Evolutionary conservation across 1,140 invertebrate genomes (phyloP), one percentile per base, ranked within the genome.

Genomic region (Tachypleus tridentatus): DNA sequence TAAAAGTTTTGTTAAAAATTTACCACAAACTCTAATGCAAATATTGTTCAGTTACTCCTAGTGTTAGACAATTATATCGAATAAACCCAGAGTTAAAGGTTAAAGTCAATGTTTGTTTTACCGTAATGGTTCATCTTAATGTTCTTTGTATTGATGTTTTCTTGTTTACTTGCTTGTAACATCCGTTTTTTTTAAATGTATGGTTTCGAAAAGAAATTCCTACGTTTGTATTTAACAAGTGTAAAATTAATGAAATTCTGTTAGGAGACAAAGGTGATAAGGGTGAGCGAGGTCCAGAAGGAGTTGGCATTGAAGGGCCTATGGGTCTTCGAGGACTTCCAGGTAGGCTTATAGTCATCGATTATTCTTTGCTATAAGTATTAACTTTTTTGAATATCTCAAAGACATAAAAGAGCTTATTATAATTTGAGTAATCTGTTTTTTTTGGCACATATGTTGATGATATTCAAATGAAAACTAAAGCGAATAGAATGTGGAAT

Each of bases 201-300:
- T 60, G 29, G 58, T 47, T 47, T 9, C 8, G 11, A 60, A 60
- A 60, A 47, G 8, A 8, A 9, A 8, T 60, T 60, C 10, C 58
- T 8, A 8, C 11, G 58, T 7, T 50, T 8, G 10, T 60, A 51
- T 50, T 61, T 10, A 49, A 53, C 11, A 62, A 51, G 8, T 8
- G 10, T 48, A 60, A 60, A 50, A 10, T 47, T 8, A 50, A 7
- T 48, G 7, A 60, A 60, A 47, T 50, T 8, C 58, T 60, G 11
- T 0, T n/a, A 58, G 71, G 71, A 1, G 82, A 84, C 70, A 80
- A 82, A 67, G 87, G 87, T 2, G 86, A 87, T 61, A 86, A 85
- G 71, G 87, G 87, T 0, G 86, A 88, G 4, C 74, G 82, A 74
- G 87, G 87, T 3, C 74, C 76, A 0, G 82, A 87, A 74, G 87